These are phyloP conservation scores for Diogma glabrata DNA, from an alignment of 2,888 invertebrate genomes.

Conservation along the genomic window DNA sequence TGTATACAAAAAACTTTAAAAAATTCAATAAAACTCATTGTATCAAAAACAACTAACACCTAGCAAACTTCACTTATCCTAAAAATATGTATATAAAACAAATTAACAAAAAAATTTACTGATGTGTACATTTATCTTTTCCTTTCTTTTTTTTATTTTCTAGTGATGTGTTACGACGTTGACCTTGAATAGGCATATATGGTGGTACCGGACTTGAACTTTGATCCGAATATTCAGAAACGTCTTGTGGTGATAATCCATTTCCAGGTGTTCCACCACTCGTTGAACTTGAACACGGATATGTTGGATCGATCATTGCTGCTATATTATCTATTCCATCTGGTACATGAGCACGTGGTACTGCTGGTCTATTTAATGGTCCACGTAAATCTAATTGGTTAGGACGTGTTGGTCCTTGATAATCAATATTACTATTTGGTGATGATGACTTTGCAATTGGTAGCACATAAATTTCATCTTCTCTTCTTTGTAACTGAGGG, in stretches of 20 bases:
- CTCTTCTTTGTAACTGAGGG: constrained; percentile 18
- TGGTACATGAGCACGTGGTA: constrained; percentile 11
- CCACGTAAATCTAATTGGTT: constrained; percentile 16
- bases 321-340: constrained; percentile 42
- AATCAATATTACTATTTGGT: not conserved
- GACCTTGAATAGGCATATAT: constrained; percentile 69
- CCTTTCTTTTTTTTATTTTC: constrained; percentile 46
- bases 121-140: constrained; percentile 51
- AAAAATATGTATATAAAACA: not conserved
- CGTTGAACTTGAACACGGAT: constrained; percentile 25
- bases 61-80: too few relatives aligned
- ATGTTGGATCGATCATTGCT: constrained; percentile 55
- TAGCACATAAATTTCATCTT: constrained; percentile 35
- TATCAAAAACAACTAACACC: too few relatives aligned
- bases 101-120: constrained; percentile 31
- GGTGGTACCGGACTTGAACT: constrained; percentile 47
- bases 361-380: constrained; percentile 13
- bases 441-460: constrained; percentile 28
- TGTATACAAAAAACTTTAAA: too few relatives aligned
- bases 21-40: too few relatives aligned
- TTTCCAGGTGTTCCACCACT: constrained; percentile 28
- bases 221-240: constrained; percentile 35
- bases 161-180: constrained; percentile 51
- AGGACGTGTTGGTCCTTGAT: constrained; percentile 12
- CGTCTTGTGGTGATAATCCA: constrained; percentile 14